Evolutionary conservation across 2,888 invertebrate genomes (phyloP).

Genomic region (Oscheius myriophilus): DNA sequence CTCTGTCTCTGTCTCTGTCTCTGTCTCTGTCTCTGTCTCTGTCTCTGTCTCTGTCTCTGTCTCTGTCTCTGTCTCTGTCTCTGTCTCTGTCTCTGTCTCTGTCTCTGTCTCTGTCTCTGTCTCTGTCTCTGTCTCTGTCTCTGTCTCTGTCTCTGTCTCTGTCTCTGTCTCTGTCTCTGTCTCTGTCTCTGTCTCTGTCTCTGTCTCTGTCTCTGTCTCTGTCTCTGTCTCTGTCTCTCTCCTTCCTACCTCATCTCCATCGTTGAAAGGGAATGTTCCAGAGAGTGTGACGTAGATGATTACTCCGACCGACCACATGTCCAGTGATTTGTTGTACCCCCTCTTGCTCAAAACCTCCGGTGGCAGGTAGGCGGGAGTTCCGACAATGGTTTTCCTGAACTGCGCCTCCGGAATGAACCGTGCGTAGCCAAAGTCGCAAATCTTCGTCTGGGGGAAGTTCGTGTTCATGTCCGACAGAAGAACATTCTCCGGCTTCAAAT

Average conservation of each 20-base stretch:
- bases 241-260: slow-evolving; percentile 77
- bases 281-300: slow-evolving; percentile 94
- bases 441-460: slow-evolving; percentile 70
- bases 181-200: neutral
- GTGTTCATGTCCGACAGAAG: slow-evolving; percentile 65
- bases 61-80: too few relatives aligned
- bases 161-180: slow-evolving; percentile 78
- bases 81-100: neutral
- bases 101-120: slow-evolving; percentile 78
- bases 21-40: too few relatives aligned
- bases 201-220: neutral
- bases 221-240: neutral
- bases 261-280: slow-evolving; percentile 99
- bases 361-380: slow-evolving; percentile 77
- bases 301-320: slow-evolving; percentile 99
- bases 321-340: slow-evolving; percentile 95
- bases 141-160: slow-evolving; percentile 54
- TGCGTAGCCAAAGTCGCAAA: slow-evolving; percentile 71
- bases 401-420: slow-evolving; percentile 55
- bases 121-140: too few relatives aligned
- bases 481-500: slow-evolving; percentile 70
- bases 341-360: slow-evolving; percentile 97
- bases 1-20: neutral
- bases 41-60: too few relatives aligned
- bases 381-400: slow-evolving; percentile 70